Evolutionary conservation across 2,888 invertebrate genomes (phyloP).

Genomic region (Catocala sponsa): DNA sequence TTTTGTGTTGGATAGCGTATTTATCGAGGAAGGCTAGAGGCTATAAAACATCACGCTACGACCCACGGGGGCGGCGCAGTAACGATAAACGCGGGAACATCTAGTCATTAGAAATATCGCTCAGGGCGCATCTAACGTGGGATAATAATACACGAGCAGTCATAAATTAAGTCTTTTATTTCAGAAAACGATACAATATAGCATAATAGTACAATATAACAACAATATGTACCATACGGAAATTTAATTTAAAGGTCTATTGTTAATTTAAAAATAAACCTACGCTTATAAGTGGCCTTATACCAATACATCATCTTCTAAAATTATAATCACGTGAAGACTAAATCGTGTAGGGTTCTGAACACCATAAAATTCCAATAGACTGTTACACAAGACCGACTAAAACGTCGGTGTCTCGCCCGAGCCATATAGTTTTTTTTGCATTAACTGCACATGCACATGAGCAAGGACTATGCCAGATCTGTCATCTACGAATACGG

Average conservation of each 20-base stretch:
- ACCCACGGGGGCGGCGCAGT: no score
- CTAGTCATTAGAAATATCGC: no score
- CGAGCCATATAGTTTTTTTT: not conserved
- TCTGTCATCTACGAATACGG: no score
- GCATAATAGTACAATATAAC: slow-evolving; percentile 83
- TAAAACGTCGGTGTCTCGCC: slow-evolving; percentile 30
- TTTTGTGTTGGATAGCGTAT: no score
- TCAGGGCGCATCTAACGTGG: no score
- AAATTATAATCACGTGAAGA: slow-evolving; percentile 32
- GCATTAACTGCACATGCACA: no score
- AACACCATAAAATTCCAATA: slow-evolving; percentile 28
- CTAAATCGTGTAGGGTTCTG: slow-evolving; percentile 9
- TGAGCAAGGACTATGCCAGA: no score
- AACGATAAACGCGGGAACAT: no score
- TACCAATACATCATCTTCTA: slow-evolving; percentile 61
- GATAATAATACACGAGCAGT: slow-evolving; percentile 40
- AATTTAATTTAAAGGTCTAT: slow-evolving; percentile 63
- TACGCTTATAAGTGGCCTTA: slow-evolving; percentile 59
- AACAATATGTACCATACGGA: slow-evolving; percentile 82
- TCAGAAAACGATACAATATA: slow-evolving; percentile 86
- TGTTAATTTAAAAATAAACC: slow-evolving; percentile 64
- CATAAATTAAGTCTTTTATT: slow-evolving; percentile 86
- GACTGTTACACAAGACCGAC: slow-evolving; percentile 28
- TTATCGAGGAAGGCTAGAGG: no score
- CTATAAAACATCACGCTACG: no score